Conservation (phyloP, 2,797 vertebrate genomes). For the Pristis pectinata region DNA sequence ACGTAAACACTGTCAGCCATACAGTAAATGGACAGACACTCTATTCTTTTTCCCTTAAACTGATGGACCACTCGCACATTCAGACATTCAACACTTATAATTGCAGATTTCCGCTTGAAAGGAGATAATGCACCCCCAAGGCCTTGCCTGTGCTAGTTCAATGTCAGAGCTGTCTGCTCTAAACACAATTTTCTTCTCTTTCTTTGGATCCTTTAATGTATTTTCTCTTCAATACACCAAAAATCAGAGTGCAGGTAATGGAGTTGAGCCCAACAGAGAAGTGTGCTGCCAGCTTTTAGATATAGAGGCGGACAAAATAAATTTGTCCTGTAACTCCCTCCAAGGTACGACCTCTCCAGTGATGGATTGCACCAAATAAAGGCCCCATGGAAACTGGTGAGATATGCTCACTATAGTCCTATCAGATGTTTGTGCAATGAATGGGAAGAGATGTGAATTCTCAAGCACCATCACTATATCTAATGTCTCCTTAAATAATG, state of each 20-base stretch:
- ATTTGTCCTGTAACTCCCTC: background rate
- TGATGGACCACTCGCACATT: background rate
- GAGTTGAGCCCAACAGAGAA: background rate
- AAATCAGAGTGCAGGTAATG: background rate
- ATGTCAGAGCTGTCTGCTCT: background rate
- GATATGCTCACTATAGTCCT: background rate
- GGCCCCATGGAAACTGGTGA: background rate
- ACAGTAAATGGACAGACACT: background rate
- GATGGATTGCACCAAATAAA: background rate
- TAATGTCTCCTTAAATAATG: background rate
- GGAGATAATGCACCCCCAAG: too few relatives aligned
- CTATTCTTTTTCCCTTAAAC: background rate
- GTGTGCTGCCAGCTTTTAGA: background rate
- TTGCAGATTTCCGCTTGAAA: background rate
- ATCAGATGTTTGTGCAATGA: background rate
- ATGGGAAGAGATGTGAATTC: background rate
- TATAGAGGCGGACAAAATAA: background rate
- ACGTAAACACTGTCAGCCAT: background rate
- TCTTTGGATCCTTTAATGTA: background rate
- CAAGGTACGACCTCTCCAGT: background rate
- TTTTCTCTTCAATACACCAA: background rate
- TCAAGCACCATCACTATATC: background rate
- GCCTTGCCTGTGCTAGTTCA: background rate
- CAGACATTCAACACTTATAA: background rate
- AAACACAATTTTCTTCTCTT: background rate